A percentile compares a stretch with the other conserved stretches of the same genome.
phyloP scores from a whole-genome alignment of 2,797 vertebrate genomes.

The Syngnathus acus region DNA sequence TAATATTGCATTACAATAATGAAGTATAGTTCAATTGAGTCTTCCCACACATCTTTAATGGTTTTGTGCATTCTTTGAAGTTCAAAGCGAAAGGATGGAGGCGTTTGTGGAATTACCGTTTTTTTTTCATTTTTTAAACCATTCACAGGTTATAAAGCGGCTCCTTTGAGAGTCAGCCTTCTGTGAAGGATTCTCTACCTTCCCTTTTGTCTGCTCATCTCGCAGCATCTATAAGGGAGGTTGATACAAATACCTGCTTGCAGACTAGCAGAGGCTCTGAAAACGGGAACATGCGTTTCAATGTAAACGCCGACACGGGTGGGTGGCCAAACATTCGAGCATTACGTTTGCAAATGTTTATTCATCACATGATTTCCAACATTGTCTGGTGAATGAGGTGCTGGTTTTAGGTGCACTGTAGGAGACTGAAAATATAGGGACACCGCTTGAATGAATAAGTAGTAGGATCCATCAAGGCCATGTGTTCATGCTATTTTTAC shows the following conservation, averaged over 20 bases:
- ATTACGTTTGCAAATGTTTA: slow-evolving; percentile 54
- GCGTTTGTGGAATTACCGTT: slow-evolving; percentile 66
- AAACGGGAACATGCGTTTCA: slow-evolving; percentile 49
- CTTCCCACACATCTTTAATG: slow-evolving; percentile 65
- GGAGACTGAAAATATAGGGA: slow-evolving; percentile 39
- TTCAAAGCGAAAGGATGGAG: slow-evolving; percentile 69
- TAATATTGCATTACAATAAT: slow-evolving; percentile 53
- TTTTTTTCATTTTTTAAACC: slow-evolving; percentile 38
- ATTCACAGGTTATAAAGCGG: slow-evolving; percentile 52
- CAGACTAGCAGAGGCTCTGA: slow-evolving; percentile 26
- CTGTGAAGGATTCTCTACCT: slow-evolving; percentile 44
- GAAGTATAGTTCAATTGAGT: slow-evolving; percentile 50
- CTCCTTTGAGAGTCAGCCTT: slow-evolving; percentile 63
- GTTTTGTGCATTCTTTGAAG: slow-evolving; percentile 70
- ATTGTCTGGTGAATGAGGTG: slow-evolving; percentile 34
- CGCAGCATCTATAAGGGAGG: slow-evolving; percentile 45
- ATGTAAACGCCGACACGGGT: slow-evolving; percentile 37
- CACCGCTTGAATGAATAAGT: slow-evolving; percentile 40
- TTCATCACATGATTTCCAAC: slow-evolving; percentile 50
- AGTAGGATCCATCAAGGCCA: slow-evolving; percentile 28
- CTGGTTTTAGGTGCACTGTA: slow-evolving; percentile 31
- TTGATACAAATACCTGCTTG: slow-evolving; percentile 48
- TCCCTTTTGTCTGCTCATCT: slow-evolving; percentile 30
- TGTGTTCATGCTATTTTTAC: too few species aligned
- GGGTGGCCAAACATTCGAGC: slow-evolving; percentile 40